These are phyloP conservation scores for Arctopsyche grandis DNA, from an alignment of 1,140 invertebrate species.

Conservation along the genomic window DNA sequence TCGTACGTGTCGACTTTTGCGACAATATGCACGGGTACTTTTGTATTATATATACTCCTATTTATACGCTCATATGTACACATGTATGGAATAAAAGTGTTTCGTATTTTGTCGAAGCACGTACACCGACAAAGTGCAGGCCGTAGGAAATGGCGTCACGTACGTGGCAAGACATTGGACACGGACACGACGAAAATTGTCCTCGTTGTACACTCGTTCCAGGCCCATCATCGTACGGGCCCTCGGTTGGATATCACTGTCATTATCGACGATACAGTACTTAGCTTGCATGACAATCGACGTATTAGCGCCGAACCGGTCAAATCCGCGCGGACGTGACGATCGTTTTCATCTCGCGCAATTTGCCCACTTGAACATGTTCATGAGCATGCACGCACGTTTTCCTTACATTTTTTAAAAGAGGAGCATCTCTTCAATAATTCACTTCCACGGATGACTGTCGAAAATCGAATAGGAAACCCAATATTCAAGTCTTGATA, in stretches of 20 bases:
- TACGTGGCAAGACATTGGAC: background rate
- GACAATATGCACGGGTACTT: background rate
- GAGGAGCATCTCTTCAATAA: too few species aligned
- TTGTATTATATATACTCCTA: background rate
- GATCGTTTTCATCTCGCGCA: slow-evolving; percentile 25
- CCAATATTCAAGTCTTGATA: too few species aligned
- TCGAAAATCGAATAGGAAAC: too few species aligned
- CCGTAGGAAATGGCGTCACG: slow-evolving; percentile 21
- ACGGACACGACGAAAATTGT: slow-evolving; percentile 20
- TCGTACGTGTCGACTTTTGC: background rate
- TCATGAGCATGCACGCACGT: background rate
- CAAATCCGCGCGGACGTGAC: slow-evolving; percentile 28
- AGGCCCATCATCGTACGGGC: background rate
- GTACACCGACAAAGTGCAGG: slow-evolving; percentile 1
- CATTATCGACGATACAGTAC: slow-evolving; percentile 2
- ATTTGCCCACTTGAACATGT: background rate
- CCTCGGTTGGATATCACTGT: background rate
- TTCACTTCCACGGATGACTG: too few species aligned
- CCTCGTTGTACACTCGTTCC: background rate
- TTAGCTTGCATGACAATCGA: slow-evolving; percentile 36
- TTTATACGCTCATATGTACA: too few species aligned
- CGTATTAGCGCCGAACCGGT: slow-evolving; percentile 6
- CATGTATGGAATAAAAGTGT: background rate
- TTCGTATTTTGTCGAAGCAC: background rate
- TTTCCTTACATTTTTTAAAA: too few species aligned